Evolutionary conservation across 2,113 vertebrate genomes (phyloP).

Genomic region (Engraulis encrasicolus): DNA sequence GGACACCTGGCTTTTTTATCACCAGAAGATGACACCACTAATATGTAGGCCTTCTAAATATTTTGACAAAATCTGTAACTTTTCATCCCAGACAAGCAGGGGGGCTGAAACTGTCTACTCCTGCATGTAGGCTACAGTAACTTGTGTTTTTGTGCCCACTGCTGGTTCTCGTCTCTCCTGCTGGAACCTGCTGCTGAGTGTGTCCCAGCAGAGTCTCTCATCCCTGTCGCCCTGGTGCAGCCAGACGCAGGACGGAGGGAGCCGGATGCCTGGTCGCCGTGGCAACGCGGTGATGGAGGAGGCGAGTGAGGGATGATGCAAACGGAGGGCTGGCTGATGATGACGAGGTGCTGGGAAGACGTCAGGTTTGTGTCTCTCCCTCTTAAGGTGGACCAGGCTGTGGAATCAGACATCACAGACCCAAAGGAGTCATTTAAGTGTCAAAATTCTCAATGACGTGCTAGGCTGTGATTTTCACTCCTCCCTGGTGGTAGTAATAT

Average conservation of each 20-base stretch:
- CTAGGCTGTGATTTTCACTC: background rate
- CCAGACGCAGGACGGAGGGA: conserved; percentile 28
- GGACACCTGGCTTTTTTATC: too few species aligned
- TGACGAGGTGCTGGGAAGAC: conserved; percentile 29
- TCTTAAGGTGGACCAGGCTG: conserved; percentile 60
- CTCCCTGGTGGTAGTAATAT: background rate
- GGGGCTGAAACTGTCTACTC: background rate
- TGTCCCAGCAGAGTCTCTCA: conserved; percentile 4
- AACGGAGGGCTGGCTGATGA: conserved; percentile 53
- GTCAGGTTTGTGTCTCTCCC: conserved; percentile 17
- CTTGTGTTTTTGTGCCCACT: background rate
- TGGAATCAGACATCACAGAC: background rate
- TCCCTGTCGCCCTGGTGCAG: conserved; percentile 26
- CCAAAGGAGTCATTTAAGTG: conserved; percentile 2
- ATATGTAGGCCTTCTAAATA: too few species aligned
- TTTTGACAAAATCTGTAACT: background rate
- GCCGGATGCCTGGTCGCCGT: conserved; percentile 49
- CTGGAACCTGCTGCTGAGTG: background rate
- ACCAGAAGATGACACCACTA: too few species aligned
- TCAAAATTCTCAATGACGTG: background rate
- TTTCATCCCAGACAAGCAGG: background rate
- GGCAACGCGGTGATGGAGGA: conserved; percentile 50
- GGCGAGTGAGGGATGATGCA: conserved; percentile 52
- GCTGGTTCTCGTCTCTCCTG: background rate
- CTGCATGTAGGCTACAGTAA: too few species aligned